Conservation (phyloP, 1,140 invertebrate species). For the Copidosoma floridanum region DNA sequence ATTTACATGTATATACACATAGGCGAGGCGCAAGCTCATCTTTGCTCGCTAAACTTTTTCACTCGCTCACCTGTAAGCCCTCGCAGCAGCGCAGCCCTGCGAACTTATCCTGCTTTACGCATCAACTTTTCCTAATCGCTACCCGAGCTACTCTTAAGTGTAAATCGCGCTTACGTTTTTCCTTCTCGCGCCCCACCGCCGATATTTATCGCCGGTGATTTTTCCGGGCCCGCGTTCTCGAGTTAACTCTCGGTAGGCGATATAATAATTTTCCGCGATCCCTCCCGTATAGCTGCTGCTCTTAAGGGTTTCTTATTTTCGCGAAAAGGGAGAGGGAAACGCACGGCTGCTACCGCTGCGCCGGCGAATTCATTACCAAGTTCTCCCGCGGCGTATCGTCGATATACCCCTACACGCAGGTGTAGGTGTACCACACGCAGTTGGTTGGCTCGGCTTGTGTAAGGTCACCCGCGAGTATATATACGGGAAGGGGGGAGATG, state of each 20-base stretch:
- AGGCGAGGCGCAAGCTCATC: background rate
- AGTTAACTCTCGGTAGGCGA: constrained; percentile 16
- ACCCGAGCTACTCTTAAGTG: background rate
- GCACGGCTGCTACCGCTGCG: background rate
- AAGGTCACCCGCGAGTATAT: background rate
- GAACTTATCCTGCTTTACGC: background rate
- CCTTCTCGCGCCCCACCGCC: no score
- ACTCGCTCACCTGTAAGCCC: background rate
- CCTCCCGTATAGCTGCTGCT: background rate
- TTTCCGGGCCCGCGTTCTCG: constrained; percentile 21
- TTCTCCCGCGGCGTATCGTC: constrained; percentile 11
- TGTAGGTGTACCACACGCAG: background rate
- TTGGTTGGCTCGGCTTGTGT: background rate
- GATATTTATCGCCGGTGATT: constrained; percentile 26
- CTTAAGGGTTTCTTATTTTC: background rate
- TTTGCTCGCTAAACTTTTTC: constrained; percentile 3
- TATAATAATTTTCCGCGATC: constrained; percentile 35
- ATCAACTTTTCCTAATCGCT: constrained; percentile 8
- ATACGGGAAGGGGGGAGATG: background rate
- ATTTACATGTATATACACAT: background rate
- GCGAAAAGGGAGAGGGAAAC: background rate
- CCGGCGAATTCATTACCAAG: constrained; percentile 33
- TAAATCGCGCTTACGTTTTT: background rate
- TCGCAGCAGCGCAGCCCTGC: background rate
- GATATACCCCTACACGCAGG: no score